Percentiles rank a stretch among this genome's conserved stretches.
These are phyloP conservation scores for Scaptomyza polygonia DNA, from an alignment of 2,888 invertebrate species.

Conservation along the genomic window DNA sequence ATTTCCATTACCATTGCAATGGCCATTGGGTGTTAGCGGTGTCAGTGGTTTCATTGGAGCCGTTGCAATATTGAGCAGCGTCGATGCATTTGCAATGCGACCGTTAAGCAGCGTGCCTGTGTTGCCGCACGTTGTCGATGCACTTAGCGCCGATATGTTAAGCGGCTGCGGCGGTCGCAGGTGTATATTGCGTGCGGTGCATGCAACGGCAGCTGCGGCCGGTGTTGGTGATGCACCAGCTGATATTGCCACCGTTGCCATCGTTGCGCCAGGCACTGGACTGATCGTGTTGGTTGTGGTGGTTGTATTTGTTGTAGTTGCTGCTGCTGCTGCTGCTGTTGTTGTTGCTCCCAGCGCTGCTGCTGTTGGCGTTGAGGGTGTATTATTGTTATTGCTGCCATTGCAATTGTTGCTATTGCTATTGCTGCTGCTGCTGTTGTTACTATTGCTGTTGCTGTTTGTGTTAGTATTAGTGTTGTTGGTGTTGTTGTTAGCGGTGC, in stretches of 20 bases:
- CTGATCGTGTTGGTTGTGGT: slow-evolving; percentile 17
- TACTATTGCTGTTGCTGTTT: slow-evolving; percentile 4
- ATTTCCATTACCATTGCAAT: slow-evolving; percentile 32
- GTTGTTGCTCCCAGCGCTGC: slow-evolving; percentile 37
- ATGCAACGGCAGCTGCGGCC: slow-evolving; percentile 76
- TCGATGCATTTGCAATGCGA: slow-evolving; percentile 82
- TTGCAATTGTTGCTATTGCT: slow-evolving; percentile 9
- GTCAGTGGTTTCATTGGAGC: slow-evolving; percentile 76
- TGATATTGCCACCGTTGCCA: slow-evolving; percentile 15
- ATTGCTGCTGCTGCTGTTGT: slow-evolving; percentile 6
- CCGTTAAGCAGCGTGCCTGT: slow-evolving; percentile 60
- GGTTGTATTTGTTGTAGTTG: slow-evolving; percentile 11
- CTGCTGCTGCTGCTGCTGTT: slow-evolving; percentile 20
- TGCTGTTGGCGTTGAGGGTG: not conserved
- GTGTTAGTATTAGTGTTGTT: slow-evolving; percentile 13
- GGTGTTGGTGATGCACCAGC: slow-evolving; percentile 54
- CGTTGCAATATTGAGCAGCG: slow-evolving; percentile 67
- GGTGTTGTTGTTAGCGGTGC: slow-evolving; percentile 42
- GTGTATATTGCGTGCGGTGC: slow-evolving; percentile 81
- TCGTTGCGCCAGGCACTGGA: slow-evolving; percentile 7
- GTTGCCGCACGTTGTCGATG: slow-evolving; percentile 46
- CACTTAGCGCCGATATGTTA: slow-evolving; percentile 87
- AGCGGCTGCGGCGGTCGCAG: slow-evolving; percentile 86
- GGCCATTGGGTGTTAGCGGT: slow-evolving; percentile 74
- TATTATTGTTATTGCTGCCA: slow-evolving; percentile 23